phyloP scores from a whole-genome alignment of 1,140 invertebrate genomes.

The Apis dorsata region DNA sequence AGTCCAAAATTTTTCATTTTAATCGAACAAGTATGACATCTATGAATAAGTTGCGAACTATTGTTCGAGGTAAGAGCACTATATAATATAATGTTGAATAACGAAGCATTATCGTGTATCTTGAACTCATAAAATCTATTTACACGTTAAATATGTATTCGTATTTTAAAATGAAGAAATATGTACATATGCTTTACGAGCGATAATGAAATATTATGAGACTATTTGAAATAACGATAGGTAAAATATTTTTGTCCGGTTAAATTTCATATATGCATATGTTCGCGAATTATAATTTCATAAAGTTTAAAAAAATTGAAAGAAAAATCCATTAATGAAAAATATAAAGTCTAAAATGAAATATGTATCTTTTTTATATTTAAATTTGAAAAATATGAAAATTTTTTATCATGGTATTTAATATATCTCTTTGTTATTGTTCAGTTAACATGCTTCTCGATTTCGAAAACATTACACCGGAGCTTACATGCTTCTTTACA shows the following conservation, averaged over 20 bases:
- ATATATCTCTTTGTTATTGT: conserved; percentile 4
- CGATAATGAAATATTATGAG: conserved; percentile 18
- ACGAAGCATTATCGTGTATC: conserved; percentile 21
- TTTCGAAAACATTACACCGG: conserved; percentile 34
- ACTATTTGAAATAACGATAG: not conserved
- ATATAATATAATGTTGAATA: conserved; percentile 5
- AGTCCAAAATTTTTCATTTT: not conserved
- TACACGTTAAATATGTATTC: conserved; percentile 18
- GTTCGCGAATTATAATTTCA: not conserved
- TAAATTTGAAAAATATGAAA: not conserved
- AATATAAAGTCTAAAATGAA: not conserved
- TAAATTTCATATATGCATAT: not conserved
- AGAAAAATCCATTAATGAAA: not conserved
- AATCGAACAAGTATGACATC: not conserved
- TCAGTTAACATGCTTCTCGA: not conserved
- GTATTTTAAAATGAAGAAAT: conserved; percentile 1
- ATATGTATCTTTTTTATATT: too few relatives aligned
- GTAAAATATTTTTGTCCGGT: not conserved
- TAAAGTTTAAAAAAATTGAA: not conserved
- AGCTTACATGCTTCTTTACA: not conserved
- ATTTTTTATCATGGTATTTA: not conserved
- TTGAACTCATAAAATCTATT: conserved; percentile 15
- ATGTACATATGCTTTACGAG: not conserved
- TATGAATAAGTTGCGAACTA: not conserved
- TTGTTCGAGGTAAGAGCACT: not conserved